These are phyloP conservation scores for Diadegma fenestrale DNA, from an alignment of 2,888 invertebrate genomes.

Conservation along the genomic window DNA sequence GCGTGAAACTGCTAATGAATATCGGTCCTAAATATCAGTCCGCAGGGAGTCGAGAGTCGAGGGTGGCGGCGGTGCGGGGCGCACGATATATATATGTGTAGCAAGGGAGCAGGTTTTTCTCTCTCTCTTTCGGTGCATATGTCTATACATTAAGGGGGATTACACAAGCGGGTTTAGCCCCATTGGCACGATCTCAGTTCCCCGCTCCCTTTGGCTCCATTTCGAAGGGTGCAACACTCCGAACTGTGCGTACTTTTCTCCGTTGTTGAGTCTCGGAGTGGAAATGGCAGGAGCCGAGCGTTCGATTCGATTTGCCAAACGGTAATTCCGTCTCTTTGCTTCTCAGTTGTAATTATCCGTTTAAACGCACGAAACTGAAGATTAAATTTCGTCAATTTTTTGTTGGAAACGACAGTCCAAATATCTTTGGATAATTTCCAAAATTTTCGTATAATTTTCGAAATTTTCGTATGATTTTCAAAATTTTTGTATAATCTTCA, in stretches of 20 bases:
- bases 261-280: background rate
- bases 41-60: conserved; percentile 77
- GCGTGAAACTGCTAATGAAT: conserved; percentile 84
- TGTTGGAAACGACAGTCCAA: too few relatives aligned
- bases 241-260: conserved; percentile 49
- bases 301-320: background rate
- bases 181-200: conserved; percentile 45
- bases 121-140: conserved; percentile 78
- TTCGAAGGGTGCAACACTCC: conserved; percentile 63
- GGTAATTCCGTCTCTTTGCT: background rate
- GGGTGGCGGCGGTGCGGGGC: conserved; percentile 42
- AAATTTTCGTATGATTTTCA: too few relatives aligned
- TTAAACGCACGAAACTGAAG: background rate
- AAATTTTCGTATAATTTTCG: too few relatives aligned
- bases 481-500: too few relatives aligned
- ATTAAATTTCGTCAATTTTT: too few relatives aligned
- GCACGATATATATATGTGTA: conserved; percentile 18
- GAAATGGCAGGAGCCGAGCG: background rate
- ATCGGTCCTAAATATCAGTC: conserved; percentile 84
- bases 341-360: background rate
- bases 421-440: too few relatives aligned
- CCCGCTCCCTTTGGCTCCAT: conserved; percentile 60
- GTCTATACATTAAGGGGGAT: conserved; percentile 81
- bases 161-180: conserved; percentile 74
- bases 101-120: conserved; percentile 50